phyloP scores from a whole-genome alignment of 2,888 invertebrate species.

The Lasiommata megera region DNA sequence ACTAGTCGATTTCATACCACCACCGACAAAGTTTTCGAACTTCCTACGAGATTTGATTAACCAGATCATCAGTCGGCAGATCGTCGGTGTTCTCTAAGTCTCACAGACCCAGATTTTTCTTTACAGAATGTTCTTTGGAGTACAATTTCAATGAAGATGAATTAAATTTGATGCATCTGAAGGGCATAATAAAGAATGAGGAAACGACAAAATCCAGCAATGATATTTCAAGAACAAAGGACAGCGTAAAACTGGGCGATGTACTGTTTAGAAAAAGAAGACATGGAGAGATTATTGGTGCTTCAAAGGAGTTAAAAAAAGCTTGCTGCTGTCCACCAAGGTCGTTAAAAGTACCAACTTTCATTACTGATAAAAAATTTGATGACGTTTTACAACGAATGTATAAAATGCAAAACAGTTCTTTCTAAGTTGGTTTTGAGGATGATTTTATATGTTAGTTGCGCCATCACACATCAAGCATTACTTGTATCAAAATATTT shows the following conservation, averaged over 20 bases:
- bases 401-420: not conserved
- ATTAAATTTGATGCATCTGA: conserved; percentile 46
- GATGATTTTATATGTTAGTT: no score
- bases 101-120: no score
- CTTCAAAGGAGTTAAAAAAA: conserved; percentile 10
- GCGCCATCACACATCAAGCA: no score
- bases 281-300: not conserved
- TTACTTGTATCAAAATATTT: no score
- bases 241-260: not conserved
- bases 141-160: conserved; percentile 50
- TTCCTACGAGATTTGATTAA: no score
- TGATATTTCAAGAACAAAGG: not conserved
- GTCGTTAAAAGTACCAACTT: conserved; percentile 50
- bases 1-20: no score
- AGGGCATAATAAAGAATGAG: conserved; percentile 43
- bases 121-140: conserved; percentile 53
- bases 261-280: not conserved
- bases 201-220: conserved; percentile 25
- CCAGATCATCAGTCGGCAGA: no score
- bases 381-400: conserved; percentile 41
- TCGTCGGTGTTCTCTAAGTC: no score
- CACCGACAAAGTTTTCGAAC: no score
- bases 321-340: conserved; percentile 54
- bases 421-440: no score
- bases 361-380: conserved; percentile 53